Conservation (phyloP, 1,140 invertebrate species). For the Drosophila kurseongensis region DNA sequence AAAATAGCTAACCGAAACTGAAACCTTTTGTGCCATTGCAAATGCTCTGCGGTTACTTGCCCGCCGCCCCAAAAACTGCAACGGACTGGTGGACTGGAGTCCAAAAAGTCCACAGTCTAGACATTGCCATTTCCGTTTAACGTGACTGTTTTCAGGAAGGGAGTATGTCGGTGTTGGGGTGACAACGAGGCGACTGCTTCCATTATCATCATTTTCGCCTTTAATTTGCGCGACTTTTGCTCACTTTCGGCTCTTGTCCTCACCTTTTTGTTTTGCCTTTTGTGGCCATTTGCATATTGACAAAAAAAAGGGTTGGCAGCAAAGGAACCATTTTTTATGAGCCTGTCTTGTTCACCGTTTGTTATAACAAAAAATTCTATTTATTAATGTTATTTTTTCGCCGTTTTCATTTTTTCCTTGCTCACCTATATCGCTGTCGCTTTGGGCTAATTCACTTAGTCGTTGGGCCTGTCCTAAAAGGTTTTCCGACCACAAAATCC, state of each 20-base stretch:
- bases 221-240: constrained; percentile 56
- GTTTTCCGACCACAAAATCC: constrained; percentile 46
- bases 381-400: constrained; percentile 34
- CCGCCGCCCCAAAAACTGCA: constrained; percentile 1
- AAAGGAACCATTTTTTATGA: constrained; percentile 7
- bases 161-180: constrained; percentile 7
- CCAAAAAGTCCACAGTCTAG: constrained; percentile 71
- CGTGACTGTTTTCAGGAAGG: constrained; percentile 61
- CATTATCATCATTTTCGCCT: constrained; percentile 59
- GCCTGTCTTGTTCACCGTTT: constrained; percentile 18
- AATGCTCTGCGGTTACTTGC: constrained; percentile 66
- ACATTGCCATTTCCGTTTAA: constrained; percentile 82
- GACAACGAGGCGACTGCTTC: constrained; percentile 31
- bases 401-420: constrained; percentile 14
- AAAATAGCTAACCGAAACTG: constrained; percentile 42
- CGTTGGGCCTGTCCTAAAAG: constrained; percentile 34
- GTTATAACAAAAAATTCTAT: constrained; percentile 33
- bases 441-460: constrained; percentile 51
- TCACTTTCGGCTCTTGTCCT: constrained; percentile 58
- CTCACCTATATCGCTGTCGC: constrained; percentile 25
- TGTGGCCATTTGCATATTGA: constrained; percentile 62
- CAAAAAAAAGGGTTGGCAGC: constrained; percentile 21
- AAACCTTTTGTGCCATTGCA: constrained; percentile 67
- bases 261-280: constrained; percentile 17
- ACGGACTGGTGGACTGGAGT: constrained; percentile 22